Base-by-base conservation (phyloP, 2,113 vertebrate genomes). In the Phaethon lepturus region DNA sequence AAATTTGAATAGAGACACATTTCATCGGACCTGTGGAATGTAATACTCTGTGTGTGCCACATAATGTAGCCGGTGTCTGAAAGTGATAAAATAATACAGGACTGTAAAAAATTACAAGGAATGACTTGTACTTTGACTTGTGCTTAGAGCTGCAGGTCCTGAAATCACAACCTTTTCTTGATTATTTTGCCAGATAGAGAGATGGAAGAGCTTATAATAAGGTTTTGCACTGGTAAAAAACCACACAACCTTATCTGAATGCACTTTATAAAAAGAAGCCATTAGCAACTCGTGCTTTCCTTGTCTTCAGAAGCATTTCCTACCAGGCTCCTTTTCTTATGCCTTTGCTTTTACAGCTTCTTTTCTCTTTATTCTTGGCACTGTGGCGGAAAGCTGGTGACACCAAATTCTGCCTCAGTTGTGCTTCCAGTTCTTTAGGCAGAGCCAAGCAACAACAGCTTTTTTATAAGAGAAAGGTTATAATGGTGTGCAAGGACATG, bases 161-260 rank as follows among this genome's bases (percentile, higher is more conserved):
- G 60, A 67, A 81, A 90, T 3, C 33, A 56, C 26, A 68, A 74
- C 0, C 0, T 86, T 79, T 60, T 50, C 47, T 44, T 92, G 64
- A 81, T 90, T 92, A n/a, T 91, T 95, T 97, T 89, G 5, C 60
- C 64, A 92, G 75, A 86, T 7, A 78, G 42, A 88, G 64, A 86
- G 63, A 44, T 67, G 47, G 55, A 88, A 92, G 55, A 72, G 15
- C 26, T 81, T 86, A 80, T 42, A 81, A 67, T 40, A 84, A 75
- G 72, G 76, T 87, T 91, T 88, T 91, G 9, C 33, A 58, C 26
- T 72, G 68, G 64, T 75, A 28, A 94, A 91, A 62, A 13, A 7
- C 0, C 1, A 14, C 8, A 26, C 7, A 77, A 7, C 15, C 40
- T 84, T 84, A 92, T 68, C 50, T 86, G 63, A 92, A 91, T 53